phyloP scores from a whole-genome alignment of 2,797 vertebrate genomes.

The Huso huso region DNA sequence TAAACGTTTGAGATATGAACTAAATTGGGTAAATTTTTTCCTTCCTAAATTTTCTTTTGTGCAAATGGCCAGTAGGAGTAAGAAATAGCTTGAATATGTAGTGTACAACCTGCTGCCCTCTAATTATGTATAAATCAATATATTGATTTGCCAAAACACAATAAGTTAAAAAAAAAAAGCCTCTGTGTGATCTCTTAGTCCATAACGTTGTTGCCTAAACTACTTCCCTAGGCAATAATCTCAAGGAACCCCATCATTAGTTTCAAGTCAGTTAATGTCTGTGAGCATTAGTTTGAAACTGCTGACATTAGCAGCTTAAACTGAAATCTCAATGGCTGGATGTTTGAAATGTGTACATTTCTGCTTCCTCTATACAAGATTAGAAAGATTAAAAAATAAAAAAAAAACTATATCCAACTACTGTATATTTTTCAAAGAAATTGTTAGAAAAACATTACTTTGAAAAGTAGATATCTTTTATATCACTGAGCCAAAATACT shows the following conservation, averaged over 20 bases:
- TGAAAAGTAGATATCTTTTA: no score
- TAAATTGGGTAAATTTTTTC: not conserved
- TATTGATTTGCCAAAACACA: not conserved
- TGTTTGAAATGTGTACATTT: no score
- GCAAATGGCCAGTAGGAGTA: no score
- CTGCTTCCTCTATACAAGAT: not conserved
- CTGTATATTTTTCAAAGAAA: not conserved
- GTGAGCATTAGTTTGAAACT: not conserved
- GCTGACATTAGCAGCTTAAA: not conserved
- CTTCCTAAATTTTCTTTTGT: no score
- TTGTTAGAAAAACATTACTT: no score
- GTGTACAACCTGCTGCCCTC: not conserved
- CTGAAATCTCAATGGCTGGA: no score
- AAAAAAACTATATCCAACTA: not conserved
- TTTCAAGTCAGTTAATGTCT: not conserved
- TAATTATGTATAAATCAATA: not conserved
- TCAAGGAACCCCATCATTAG: not conserved
- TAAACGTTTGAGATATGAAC: not conserved
- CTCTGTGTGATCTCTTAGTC: not conserved
- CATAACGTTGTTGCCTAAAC: not conserved
- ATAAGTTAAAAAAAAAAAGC: not conserved
- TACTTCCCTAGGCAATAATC: slow-evolving; percentile 2
- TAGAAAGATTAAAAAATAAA: not conserved
- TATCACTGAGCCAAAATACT: no score
- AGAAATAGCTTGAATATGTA: no score